These are phyloP conservation scores for Lingula anatina DNA, from an alignment of 2,888 invertebrate species.

Conservation along the genomic window DNA sequence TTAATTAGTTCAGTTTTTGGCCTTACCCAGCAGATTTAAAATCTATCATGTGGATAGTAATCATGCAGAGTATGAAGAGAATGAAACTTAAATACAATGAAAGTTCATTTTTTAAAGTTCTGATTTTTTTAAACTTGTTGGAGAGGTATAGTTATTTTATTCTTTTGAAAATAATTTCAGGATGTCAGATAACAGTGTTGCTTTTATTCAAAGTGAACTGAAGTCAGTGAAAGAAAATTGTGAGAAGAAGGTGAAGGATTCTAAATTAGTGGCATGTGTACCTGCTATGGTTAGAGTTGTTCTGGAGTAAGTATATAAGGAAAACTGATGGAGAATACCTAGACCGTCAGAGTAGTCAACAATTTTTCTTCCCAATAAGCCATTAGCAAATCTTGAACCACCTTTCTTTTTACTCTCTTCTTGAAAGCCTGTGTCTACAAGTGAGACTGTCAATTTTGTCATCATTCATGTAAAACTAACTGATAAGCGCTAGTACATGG, in stretches of 20 bases:
- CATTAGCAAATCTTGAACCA: no score
- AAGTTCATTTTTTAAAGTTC: no score
- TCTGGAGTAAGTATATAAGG: slow-evolving; percentile 55
- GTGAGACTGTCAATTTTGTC: neutral
- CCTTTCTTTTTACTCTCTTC: neutral
- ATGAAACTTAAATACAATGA: no score
- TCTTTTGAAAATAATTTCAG: no score
- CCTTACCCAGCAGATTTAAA: no score
- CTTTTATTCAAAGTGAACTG: slow-evolving; percentile 55
- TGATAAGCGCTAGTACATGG: neutral
- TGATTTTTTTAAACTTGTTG: no score
- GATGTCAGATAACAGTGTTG: no score
- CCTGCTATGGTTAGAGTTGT: slow-evolving; percentile 64
- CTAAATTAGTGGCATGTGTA: slow-evolving; percentile 65
- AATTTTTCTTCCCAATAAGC: no score
- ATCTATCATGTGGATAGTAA: no score
- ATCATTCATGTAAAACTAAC: neutral
- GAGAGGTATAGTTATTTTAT: no score
- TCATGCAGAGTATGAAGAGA: no score
- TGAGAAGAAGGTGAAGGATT: slow-evolving; percentile 61
- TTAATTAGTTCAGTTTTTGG: no score
- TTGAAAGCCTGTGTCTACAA: neutral
- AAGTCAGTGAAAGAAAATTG: slow-evolving; percentile 60
- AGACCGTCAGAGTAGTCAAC: neutral
- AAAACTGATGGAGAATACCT: neutral